A percentile compares a stretch with the other conserved stretches of the same genome.
These are phyloP conservation scores for Tetanocera ferruginea DNA, from an alignment of 2,888 invertebrate species.

Conservation along the genomic window DNA sequence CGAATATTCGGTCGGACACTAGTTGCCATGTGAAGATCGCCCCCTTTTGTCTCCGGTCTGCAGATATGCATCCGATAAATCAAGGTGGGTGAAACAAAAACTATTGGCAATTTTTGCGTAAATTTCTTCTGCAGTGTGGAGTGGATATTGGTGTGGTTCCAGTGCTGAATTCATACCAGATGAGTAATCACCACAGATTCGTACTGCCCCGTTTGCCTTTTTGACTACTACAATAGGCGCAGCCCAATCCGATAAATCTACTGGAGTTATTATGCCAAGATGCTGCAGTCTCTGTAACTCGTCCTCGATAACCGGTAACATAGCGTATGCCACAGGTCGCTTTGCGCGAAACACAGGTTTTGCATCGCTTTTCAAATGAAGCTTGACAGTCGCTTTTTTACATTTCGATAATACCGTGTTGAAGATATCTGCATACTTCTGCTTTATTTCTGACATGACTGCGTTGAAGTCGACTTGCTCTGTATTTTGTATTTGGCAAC, in stretches of 20 bases:
- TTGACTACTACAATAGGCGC: not conserved
- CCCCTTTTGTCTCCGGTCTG: no score
- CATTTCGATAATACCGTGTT: not conserved
- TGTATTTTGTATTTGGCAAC: no score
- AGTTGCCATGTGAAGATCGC: no score
- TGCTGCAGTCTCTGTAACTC: not conserved
- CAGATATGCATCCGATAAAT: constrained; percentile 49
- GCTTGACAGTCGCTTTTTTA: not conserved
- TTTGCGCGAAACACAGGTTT: not conserved
- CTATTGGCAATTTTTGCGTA: constrained; percentile 43
- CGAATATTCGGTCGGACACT: no score
- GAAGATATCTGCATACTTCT: no score
- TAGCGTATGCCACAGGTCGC: not conserved
- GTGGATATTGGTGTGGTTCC: not conserved
- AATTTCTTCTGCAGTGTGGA: constrained; percentile 47
- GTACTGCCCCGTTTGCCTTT: not conserved
- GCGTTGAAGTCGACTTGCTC: no score
- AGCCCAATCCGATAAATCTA: not conserved
- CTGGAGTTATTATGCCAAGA: not conserved
- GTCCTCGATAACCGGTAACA: not conserved
- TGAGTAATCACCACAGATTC: not conserved
- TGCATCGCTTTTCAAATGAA: not conserved
- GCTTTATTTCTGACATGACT: no score
- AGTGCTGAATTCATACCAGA: not conserved
- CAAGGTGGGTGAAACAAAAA: constrained; percentile 43